Conservation (phyloP, 2,113 vertebrate genomes). For the Chaetodon auriga region DNA sequence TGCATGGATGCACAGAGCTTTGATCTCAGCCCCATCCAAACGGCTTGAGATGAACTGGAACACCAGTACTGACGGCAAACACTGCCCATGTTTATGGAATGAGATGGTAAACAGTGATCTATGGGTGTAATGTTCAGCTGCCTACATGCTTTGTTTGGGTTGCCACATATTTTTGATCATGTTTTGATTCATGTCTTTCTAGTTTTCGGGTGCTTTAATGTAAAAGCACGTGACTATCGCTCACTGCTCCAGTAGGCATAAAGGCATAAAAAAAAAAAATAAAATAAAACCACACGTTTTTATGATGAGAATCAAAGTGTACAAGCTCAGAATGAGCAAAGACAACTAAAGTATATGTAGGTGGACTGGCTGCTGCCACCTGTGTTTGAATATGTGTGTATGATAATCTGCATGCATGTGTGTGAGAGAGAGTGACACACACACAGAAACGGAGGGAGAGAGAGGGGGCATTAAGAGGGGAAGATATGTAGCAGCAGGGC, state of each 20-base stretch:
- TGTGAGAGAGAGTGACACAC: background rate
- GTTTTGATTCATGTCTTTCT: too few species aligned
- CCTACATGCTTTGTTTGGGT: too few species aligned
- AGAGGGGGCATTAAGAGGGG: slow-evolving; percentile 24
- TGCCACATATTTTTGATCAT: background rate
- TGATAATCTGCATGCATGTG: slow-evolving; percentile 1
- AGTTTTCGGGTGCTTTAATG: background rate
- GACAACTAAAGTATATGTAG: slow-evolving; percentile 27
- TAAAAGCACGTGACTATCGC: background rate
- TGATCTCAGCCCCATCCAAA: background rate
- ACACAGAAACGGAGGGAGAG: background rate
- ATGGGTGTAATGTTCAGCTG: background rate
- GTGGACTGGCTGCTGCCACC: slow-evolving; percentile 6
- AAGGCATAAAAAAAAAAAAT: background rate
- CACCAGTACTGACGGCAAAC: background rate
- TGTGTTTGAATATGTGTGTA: background rate
- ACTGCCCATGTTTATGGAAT: background rate
- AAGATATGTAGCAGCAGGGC: slow-evolving; percentile 56
- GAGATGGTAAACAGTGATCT: too few species aligned
- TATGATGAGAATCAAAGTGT: background rate
- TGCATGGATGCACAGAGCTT: too few species aligned
- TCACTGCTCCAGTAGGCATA: background rate
- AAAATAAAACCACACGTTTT: background rate
- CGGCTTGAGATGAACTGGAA: background rate
- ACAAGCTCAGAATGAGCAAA: slow-evolving; percentile 24